Base-by-base conservation (phyloP, 1,140 invertebrate genomes). In the Ceratina australensis region DNA sequence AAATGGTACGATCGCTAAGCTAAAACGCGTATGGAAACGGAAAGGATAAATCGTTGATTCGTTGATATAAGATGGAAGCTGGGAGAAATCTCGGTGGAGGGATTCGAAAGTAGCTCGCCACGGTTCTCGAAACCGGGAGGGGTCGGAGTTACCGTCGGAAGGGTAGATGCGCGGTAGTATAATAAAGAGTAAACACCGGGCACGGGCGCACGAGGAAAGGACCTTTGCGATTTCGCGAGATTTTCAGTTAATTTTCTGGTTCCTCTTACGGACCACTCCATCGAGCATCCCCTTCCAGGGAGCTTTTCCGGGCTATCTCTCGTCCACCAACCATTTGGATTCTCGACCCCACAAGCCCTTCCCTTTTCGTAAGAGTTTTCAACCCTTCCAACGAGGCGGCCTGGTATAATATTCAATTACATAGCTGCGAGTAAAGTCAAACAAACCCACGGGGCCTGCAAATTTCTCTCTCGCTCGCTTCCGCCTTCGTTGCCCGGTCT, bases 361-460 rank as follows among this genome's bases (percentile, higher is more conserved):
- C 86, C 79, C 84, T 87, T 74, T 85, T 81, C 65, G 79, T 78
- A 85, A 85, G 85, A 88, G 83, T 87, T 87, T 88, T 87, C 85
- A 88, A 89, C 86, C 87, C 87, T 88, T 88, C 79, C 75, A 79
- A 80, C 86, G 71, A 76, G 73, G 81, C 79, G 76, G 82, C 81
- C 86, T 87, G 87, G 87, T 89, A 89, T 88, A 89, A 89, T 89
- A 89, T 89, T 89, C 87, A 89, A 89, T 89, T 89, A 89, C 86
- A 89, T 86, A 89, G 87, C 87, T 88, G 85, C 86, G 85, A 88
- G 87, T 87, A 87, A 88, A 88, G 87, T 88, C 87, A 88, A 88
- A 88, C 87, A 88, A 88, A 82, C 82, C 84, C 82, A 81, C 80
- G 56, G 85, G 33, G 82, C 78, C 83, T 84, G 82, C 82, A 84